These are phyloP conservation scores for Ptilonorhynchus violaceus DNA, from an alignment of 2,113 vertebrate genomes.

Conservation along the genomic window DNA sequence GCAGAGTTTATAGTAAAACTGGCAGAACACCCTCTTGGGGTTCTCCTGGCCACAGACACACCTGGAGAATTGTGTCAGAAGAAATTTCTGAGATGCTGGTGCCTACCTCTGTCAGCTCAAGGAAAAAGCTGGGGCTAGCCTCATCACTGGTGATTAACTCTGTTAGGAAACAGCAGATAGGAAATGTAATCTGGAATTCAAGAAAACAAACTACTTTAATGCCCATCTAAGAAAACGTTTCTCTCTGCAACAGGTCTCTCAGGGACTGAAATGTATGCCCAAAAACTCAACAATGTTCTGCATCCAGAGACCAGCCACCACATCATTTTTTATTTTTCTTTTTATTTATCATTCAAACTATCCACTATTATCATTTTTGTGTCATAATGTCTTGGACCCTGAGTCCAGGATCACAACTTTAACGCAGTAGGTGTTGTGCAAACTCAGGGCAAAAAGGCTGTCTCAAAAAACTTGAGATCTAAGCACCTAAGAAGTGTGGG, in stretches of 20 bases:
- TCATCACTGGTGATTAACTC: neutral
- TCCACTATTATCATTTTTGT: neutral
- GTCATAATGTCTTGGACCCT: neutral
- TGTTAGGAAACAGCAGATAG: neutral
- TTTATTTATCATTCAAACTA: neutral
- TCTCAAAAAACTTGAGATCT: neutral
- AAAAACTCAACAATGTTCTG: neutral
- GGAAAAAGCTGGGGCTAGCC: neutral
- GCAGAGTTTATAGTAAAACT: neutral
- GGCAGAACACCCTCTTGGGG: neutral
- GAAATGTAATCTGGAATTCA: neutral
- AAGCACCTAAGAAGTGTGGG: neutral
- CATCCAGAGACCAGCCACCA: neutral
- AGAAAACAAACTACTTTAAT: neutral
- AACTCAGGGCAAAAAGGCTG: neutral
- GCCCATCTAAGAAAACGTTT: neutral
- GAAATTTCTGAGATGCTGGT: neutral
- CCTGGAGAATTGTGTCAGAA: neutral
- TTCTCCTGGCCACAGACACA: neutral
- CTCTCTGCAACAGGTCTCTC: neutral
- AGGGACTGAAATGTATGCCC: neutral
- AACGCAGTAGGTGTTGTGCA: neutral
- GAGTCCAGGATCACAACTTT: neutral
- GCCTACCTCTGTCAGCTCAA: neutral
- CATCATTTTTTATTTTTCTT: rapidly evolving